Conservation (phyloP, 2,888 invertebrate species). For the Zaprionus lineosus region DNA sequence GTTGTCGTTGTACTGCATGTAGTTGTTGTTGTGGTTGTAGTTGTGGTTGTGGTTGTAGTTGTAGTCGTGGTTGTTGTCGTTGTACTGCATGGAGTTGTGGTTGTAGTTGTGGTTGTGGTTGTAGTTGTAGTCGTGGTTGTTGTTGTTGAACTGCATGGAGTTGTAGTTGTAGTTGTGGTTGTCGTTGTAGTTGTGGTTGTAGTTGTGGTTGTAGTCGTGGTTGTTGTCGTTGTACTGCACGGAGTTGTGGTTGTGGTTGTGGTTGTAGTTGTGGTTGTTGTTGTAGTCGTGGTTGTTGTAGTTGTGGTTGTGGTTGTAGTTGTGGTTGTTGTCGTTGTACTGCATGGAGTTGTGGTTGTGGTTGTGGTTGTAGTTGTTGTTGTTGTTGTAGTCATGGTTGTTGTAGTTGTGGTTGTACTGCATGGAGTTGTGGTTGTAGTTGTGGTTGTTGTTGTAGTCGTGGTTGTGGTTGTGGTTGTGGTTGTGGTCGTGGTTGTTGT, state of each 20-base stretch:
- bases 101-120: slow-evolving; percentile 1
- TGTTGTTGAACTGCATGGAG: slow-evolving; percentile 4
- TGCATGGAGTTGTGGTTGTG: slow-evolving; percentile 5
- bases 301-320: slow-evolving; percentile 10
- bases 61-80: slow-evolving; percentile 1
- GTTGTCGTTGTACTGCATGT: slow-evolving; percentile 10
- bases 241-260: slow-evolving; percentile 14
- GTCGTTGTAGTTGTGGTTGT: background rate
- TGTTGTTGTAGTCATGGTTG: slow-evolving; percentile 17
- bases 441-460: slow-evolving; percentile 1
- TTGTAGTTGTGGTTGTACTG: slow-evolving; percentile 6
- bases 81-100: slow-evolving; percentile 2
- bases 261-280: slow-evolving; percentile 10
- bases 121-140: slow-evolving; percentile 9
- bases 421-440: slow-evolving; percentile 17
- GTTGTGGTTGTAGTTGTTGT: slow-evolving; percentile 16
- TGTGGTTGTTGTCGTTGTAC: slow-evolving; percentile 12
- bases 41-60: slow-evolving; percentile 12
- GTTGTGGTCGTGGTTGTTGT: slow-evolving; percentile 7
- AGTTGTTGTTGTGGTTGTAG: slow-evolving; percentile 6
- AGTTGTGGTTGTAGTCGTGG: slow-evolving; percentile 6
- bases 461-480: background rate
- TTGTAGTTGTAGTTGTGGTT: background rate
- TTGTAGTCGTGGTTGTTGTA: background rate
- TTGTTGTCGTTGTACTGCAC: slow-evolving; percentile 10